A percentile compares a stretch with the other conserved stretches of the same genome.
These are phyloP conservation scores for Sceloporus undulatus DNA, from an alignment of 2,113 vertebrate species.

Conservation along the genomic window DNA sequence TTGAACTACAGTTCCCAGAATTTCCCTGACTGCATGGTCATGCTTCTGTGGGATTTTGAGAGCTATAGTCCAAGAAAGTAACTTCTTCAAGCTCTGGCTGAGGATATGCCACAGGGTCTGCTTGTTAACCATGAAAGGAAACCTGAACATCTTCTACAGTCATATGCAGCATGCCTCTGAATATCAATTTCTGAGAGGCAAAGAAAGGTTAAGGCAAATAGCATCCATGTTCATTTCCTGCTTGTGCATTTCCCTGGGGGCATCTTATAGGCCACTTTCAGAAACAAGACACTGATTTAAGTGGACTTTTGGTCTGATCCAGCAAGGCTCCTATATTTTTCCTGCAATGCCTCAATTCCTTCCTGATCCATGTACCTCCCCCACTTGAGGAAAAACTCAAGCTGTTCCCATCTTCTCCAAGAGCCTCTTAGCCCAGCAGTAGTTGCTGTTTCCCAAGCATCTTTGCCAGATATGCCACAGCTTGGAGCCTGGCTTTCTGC, in stretches of 20 bases:
- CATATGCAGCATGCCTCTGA: neutral
- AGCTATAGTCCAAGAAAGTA: no score
- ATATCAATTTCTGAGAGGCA: neutral
- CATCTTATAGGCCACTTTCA: neutral
- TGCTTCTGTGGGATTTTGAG: no score
- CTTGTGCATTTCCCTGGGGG: neutral
- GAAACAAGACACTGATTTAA: neutral
- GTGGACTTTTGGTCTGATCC: neutral
- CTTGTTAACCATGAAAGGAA: neutral
- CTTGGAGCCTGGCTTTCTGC: neutral
- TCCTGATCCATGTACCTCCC: neutral
- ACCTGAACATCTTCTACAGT: neutral
- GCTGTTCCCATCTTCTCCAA: neutral
- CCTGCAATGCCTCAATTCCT: neutral
- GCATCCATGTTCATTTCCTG: no score
- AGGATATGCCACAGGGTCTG: no score
- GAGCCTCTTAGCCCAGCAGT: neutral
- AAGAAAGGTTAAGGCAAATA: neutral
- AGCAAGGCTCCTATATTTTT: neutral
- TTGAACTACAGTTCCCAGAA: no score
- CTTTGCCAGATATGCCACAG: neutral
- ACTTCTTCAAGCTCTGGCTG: no score
- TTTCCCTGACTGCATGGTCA: no score
- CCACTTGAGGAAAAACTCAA: constrained; percentile 5
- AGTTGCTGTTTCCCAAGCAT: neutral